These are phyloP conservation scores for Scatophagus argus DNA, from an alignment of 2,113 vertebrate genomes.

Conservation along the genomic window DNA sequence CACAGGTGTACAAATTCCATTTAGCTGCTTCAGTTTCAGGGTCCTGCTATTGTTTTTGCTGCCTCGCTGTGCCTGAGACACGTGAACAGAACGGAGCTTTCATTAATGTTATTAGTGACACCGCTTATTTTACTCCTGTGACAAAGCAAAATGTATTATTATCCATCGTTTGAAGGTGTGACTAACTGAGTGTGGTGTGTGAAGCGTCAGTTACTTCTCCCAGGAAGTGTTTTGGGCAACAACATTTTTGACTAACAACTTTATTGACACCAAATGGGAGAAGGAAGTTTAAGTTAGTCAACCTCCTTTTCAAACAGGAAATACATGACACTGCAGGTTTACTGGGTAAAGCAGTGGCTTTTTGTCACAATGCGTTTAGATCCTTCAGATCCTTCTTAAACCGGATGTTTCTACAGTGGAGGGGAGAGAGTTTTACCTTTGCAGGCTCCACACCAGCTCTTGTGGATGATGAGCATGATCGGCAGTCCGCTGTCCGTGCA, in stretches of 20 bases:
- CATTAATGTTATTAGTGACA: no score
- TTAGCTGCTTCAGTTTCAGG: no score
- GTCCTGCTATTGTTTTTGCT: no score
- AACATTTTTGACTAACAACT: not conserved
- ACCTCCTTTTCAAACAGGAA: not conserved
- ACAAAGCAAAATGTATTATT: not conserved
- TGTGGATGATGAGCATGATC: constrained; percentile 97
- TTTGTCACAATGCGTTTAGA: no score
- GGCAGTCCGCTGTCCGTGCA: constrained; percentile 91
- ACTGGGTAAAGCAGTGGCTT: not conserved
- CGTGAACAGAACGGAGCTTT: no score
- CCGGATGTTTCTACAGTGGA: not conserved
- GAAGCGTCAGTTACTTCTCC: no score
- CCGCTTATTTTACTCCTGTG: not conserved
- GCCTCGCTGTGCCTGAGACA: no score
- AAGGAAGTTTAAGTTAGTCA: not conserved
- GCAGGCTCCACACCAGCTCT: constrained; percentile 98
- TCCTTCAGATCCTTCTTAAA: not conserved
- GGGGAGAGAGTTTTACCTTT: constrained; percentile 86
- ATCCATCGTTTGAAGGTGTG: not conserved
- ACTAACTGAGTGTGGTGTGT: no score
- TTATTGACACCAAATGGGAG: not conserved
- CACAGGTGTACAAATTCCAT: no score
- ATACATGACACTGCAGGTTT: not conserved
- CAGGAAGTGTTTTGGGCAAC: no score